phyloP scores from a whole-genome alignment of 2,113 vertebrate genomes.

The Uria aalge region DNA sequence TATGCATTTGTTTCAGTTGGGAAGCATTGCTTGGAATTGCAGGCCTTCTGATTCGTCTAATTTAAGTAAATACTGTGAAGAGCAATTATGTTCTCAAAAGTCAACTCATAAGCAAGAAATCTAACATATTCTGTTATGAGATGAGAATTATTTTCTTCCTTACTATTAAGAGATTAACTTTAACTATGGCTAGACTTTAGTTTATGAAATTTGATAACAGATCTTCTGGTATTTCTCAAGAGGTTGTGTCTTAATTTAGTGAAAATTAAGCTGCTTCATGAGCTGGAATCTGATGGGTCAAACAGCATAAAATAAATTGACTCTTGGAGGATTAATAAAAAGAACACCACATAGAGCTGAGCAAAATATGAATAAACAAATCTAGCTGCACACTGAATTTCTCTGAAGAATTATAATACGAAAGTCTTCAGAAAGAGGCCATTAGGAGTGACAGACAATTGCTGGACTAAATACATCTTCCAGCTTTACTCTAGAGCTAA shows the following conservation, averaged over 20 bases:
- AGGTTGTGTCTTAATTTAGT: neutral
- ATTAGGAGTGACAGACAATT: neutral
- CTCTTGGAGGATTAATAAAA: conserved; percentile 36
- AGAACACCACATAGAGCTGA: neutral
- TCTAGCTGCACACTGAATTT: neutral
- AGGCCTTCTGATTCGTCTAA: conserved; percentile 42
- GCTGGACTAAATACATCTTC: neutral
- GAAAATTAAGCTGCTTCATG: conserved; percentile 18
- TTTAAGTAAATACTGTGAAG: conserved; percentile 46
- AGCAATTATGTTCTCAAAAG: conserved; percentile 16
- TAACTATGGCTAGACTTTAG: neutral
- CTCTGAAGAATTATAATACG: neutral
- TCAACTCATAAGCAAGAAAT: neutral
- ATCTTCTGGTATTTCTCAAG: neutral
- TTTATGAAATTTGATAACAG: conserved; percentile 36
- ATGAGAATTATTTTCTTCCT: neutral
- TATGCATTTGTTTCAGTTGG: conserved; percentile 27
- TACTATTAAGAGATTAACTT: neutral
- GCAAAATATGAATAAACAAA: conserved; percentile 13
- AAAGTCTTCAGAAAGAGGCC: neutral
- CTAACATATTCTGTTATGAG: neutral
- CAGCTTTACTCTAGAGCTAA: neutral
- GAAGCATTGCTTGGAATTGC: neutral
- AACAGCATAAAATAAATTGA: neutral
- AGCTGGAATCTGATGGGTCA: neutral